These are phyloP conservation scores for Platanista minor DNA, from an alignment of 2,113 vertebrate genomes.

Conservation along the genomic window DNA sequence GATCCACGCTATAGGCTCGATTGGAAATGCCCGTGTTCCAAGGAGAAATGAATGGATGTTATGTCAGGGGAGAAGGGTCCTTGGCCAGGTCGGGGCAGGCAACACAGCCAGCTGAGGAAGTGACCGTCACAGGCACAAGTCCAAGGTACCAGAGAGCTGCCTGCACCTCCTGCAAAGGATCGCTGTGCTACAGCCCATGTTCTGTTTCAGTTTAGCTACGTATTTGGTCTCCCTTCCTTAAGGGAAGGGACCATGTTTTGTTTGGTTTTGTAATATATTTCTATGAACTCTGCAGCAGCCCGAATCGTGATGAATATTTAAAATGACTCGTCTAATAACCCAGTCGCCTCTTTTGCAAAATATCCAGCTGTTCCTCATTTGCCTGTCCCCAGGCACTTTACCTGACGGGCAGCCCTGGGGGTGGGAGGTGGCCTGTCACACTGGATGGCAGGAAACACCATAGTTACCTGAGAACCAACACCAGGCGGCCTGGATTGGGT, in stretches of 20 bases:
- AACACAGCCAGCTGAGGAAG: not conserved
- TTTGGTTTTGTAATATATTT: not conserved
- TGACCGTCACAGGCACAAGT: rapidly evolving
- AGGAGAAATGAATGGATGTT: not conserved
- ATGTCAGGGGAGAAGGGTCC: not conserved
- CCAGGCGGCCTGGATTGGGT: rapidly evolving
- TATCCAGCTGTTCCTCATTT: not conserved
- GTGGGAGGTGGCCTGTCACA: rapidly evolving
- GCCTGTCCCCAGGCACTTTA: rapidly evolving
- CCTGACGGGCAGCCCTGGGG: rapidly evolving
- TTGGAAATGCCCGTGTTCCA: not conserved
- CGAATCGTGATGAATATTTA: not conserved
- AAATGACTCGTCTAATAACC: not conserved
- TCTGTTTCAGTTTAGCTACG: not conserved
- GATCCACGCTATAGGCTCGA: not conserved
- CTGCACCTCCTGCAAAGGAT: not conserved
- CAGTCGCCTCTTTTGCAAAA: not conserved
- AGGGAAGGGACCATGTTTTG: not conserved
- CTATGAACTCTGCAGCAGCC: not conserved
- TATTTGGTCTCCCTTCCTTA: not conserved
- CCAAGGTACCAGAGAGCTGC: rapidly evolving
- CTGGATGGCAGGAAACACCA: rapidly evolving
- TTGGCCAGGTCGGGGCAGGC: not conserved
- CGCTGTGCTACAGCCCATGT: rapidly evolving
- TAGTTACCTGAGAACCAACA: not conserved